These are phyloP conservation scores for Hemibates koningsi DNA, from an alignment of 2,113 vertebrate genomes.

Conservation along the genomic window DNA sequence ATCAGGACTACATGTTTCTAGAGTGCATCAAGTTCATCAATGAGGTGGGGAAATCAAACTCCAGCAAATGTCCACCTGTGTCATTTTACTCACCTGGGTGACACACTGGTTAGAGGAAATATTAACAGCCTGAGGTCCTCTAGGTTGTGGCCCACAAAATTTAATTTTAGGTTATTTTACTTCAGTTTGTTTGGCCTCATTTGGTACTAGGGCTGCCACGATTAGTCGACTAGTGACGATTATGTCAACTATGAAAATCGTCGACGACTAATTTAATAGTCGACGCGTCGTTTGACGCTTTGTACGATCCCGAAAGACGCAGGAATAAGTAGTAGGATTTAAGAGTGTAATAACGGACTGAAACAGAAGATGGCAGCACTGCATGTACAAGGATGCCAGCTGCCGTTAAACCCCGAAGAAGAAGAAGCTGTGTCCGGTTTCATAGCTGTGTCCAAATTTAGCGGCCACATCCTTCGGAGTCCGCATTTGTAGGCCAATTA, in stretches of 20 bases:
- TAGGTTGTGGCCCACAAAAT: not conserved
- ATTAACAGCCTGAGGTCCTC: not conserved
- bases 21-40: slow-evolving; percentile 94
- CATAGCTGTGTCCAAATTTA: not conserved
- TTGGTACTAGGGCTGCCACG: not conserved
- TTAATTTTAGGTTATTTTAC: not conserved
- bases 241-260: not conserved
- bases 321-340: not conserved
- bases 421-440: not conserved
- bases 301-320: not conserved
- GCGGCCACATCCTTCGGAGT: not conserved
- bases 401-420: not conserved
- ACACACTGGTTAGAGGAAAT: not conserved
- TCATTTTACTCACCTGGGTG: not conserved
- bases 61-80: not conserved
- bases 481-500: not conserved
- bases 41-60: slow-evolving; percentile 55
- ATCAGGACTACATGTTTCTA: slow-evolving; percentile 94
- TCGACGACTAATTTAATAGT: not conserved
- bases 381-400: not conserved
- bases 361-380: not conserved
- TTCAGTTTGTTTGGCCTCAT: not conserved
- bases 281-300: fast-evolving
- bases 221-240: not conserved
- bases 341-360: not conserved